Evolutionary conservation across 2,797 vertebrate species (phyloP).

Genomic region (Sebastes glaucus): DNA sequence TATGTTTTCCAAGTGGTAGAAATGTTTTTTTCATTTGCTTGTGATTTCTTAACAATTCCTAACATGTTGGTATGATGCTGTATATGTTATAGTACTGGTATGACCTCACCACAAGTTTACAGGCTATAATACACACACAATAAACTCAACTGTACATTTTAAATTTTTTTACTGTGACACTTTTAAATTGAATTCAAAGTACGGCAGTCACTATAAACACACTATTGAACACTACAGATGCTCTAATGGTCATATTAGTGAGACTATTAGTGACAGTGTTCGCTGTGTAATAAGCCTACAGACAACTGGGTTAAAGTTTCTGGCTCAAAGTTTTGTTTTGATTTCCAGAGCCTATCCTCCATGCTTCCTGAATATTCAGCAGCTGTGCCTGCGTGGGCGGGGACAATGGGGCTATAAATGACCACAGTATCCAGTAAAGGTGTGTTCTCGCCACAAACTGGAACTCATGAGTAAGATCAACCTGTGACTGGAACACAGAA

Average conservation of each 20-base stretch:
- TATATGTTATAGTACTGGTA: background rate
- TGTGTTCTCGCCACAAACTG: background rate
- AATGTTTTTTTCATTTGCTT: background rate
- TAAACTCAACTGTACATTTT: no score
- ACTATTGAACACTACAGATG: background rate
- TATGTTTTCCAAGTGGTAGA: background rate
- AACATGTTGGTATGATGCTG: background rate
- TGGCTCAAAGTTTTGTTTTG: background rate
- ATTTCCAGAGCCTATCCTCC: background rate
- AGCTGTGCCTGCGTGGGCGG: constrained; percentile 39
- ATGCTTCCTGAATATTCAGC: constrained; percentile 53
- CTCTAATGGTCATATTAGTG: background rate
- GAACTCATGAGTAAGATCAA: background rate
- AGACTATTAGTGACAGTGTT: background rate
- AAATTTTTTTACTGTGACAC: background rate
- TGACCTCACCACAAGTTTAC: background rate
- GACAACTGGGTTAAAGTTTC: constrained; percentile 46
- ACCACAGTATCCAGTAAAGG: background rate
- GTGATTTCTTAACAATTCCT: background rate
- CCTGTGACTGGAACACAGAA: background rate
- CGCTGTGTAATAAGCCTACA: background rate
- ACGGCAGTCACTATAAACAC: background rate
- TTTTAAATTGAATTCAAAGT: background rate
- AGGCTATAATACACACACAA: background rate
- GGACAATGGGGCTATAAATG: constrained; percentile 34